Evolutionary conservation across 2,888 invertebrate genomes (phyloP), one percentile per base, ranked within the genome.

Genomic region (Rhingia rostrata): DNA sequence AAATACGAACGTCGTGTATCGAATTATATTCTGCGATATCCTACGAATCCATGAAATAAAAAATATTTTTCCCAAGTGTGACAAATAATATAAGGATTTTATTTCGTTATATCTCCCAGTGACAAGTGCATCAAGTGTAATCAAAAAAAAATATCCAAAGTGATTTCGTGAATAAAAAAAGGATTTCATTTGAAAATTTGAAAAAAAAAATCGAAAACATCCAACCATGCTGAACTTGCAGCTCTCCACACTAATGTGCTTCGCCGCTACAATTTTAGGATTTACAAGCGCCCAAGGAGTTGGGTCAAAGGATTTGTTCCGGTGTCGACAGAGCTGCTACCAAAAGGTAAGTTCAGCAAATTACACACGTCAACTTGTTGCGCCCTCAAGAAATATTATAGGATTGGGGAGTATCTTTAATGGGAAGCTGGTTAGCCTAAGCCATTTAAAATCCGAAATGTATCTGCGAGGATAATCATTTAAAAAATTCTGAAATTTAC

Each of bases 251-350:
- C 54, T 64, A 41, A 45, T 83, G 35, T 37, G 58, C 41, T 33
- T 86, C 56, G 81, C 86, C 61, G 79, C 78, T 60, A 75, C 66
- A 49, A 58, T 83, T 49, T 69, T 86, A 60, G 86, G 86, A 86
- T 81, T 86, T 83, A 72, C 66, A 51, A 78, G 78, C 49, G 86
- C 70, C 72, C 79, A 77, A 61, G 77, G 87, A 72, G 87, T 90
- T 54, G 88, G 88, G 84, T 88, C 89, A 77, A 91, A 90, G 86
- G 90, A 91, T 88, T 88, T 91, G 81, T 90, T 87, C 87, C 90
- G 90, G 88, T 91, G 91, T 88, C 90, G 90, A 87, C 91, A 91
- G 89, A 91, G 89, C 87, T 91, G 91, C 88, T 90, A 91, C 89
- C 90, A 90, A 88, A 90, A 90, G 91, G 91, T 91, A 88, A 88